These are phyloP conservation scores for Neoitamus cyanurus DNA, from an alignment of 2,888 invertebrate genomes.

Conservation along the genomic window DNA sequence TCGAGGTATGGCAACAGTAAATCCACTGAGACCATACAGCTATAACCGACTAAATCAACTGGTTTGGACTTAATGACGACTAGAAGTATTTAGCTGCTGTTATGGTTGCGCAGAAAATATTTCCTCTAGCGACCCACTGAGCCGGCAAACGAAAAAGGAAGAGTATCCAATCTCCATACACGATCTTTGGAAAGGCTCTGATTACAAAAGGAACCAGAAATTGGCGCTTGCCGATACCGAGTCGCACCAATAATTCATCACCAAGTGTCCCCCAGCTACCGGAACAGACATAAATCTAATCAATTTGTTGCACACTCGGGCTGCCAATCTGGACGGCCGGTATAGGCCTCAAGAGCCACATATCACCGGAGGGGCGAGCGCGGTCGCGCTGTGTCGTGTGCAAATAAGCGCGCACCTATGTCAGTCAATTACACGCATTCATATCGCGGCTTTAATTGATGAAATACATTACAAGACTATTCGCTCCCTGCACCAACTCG, in stretches of 20 bases:
- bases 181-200: background rate
- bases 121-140: background rate
- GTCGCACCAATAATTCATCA: constrained; percentile 27
- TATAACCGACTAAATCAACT: background rate
- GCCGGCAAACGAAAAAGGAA: background rate
- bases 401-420: constrained; percentile 37
- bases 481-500: background rate
- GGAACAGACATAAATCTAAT: constrained; percentile 43
- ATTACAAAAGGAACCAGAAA: constrained; percentile 5
- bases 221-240: background rate
- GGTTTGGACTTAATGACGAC: background rate
- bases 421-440: constrained; percentile 39
- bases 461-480: constrained; percentile 26
- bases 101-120: background rate
- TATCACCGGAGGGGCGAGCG: background rate
- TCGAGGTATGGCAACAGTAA: background rate
- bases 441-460: constrained; percentile 36
- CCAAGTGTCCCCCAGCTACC: constrained; percentile 32
- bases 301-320: background rate
- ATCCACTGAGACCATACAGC: background rate
- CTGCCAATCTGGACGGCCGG: background rate
- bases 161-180: background rate
- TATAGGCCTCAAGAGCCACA: background rate
- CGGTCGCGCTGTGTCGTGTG: background rate
- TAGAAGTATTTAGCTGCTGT: background rate